Conservation (phyloP, 2,888 invertebrate species). For the Euzophera pinguis region DNA sequence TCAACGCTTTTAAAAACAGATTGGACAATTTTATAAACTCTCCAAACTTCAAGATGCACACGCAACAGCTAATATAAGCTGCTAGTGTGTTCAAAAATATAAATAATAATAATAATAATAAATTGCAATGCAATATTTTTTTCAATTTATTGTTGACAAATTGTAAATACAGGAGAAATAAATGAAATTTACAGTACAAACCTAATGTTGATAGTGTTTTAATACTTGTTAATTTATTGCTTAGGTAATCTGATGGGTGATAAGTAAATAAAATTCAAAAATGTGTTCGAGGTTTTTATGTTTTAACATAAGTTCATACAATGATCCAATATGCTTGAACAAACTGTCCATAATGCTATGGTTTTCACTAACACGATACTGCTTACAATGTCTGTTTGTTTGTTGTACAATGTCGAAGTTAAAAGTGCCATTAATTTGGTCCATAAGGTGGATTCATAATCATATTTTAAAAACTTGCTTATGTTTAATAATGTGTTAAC, state of each 20-base stretch:
- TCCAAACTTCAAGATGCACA: too few species aligned
- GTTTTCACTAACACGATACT: conserved; percentile 37
- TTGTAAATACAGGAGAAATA: too few species aligned
- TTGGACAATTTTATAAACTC: too few species aligned
- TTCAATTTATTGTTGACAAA: too few species aligned
- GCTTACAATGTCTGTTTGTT: conserved; percentile 37
- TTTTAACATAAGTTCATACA: conserved; percentile 76
- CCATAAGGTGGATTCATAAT: conserved; percentile 66
- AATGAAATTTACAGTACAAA: too few species aligned
- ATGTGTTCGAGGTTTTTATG: conserved; percentile 68
- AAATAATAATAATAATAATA: too few species aligned
- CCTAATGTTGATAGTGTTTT: too few species aligned
- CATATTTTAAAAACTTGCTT: conserved; percentile 48
- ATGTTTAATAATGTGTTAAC: conserved; percentile 46
- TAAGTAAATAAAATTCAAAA: conserved; percentile 45
- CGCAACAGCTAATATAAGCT: too few species aligned
- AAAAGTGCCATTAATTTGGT: conserved; percentile 63
- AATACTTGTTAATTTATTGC: not conserved
- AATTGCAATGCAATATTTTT: too few species aligned
- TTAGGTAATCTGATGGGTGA: not conserved
- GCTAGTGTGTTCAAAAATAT: too few species aligned
- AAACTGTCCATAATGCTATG: conserved; percentile 60
- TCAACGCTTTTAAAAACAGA: too few species aligned
- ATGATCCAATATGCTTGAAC: conserved; percentile 73
- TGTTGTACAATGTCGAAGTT: conserved; percentile 48